Evolutionary conservation across 2,888 invertebrate genomes (phyloP).

Genomic region (Polymixis flavicincta): DNA sequence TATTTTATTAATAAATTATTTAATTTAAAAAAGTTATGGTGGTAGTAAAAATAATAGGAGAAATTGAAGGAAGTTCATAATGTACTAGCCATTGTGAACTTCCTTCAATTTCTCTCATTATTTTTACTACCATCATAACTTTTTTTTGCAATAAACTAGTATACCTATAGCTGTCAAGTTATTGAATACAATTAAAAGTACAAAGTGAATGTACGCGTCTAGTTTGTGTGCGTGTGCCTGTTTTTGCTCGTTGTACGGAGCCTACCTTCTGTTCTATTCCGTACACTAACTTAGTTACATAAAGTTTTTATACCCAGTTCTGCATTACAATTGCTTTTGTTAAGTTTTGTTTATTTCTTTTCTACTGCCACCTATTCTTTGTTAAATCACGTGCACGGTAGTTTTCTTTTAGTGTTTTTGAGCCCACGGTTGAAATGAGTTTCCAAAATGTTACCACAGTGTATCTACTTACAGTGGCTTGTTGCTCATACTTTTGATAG

Average conservation of each 20-base stretch:
- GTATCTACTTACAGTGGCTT: not conserved
- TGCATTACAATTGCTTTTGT: slow-evolving; percentile 44
- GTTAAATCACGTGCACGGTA: slow-evolving; percentile 10
- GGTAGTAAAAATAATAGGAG: too few species aligned
- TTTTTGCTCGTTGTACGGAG: not conserved
- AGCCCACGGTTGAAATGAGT: not conserved
- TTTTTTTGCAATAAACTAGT: not conserved
- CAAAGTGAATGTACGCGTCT: too few species aligned
- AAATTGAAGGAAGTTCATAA: too few species aligned
- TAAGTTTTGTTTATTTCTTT: slow-evolving; percentile 35
- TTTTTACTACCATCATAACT: too few species aligned
- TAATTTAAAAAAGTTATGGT: too few species aligned
- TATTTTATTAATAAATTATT: too few species aligned
- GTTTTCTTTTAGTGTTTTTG: slow-evolving; percentile 13
- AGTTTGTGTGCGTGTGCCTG: not conserved
- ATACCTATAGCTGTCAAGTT: not conserved
- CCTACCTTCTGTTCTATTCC: not conserved
- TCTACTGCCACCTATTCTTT: slow-evolving; percentile 15
- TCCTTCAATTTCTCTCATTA: not conserved
- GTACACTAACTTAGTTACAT: slow-evolving; percentile 39
- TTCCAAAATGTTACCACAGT: not conserved
- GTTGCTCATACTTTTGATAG: too few species aligned
- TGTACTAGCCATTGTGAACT: too few species aligned
- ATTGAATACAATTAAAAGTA: not conserved
- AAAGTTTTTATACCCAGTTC: slow-evolving; percentile 44